These are phyloP conservation scores for Melanostoma mellinum DNA, from an alignment of 2,888 invertebrate genomes.

Conservation along the genomic window DNA sequence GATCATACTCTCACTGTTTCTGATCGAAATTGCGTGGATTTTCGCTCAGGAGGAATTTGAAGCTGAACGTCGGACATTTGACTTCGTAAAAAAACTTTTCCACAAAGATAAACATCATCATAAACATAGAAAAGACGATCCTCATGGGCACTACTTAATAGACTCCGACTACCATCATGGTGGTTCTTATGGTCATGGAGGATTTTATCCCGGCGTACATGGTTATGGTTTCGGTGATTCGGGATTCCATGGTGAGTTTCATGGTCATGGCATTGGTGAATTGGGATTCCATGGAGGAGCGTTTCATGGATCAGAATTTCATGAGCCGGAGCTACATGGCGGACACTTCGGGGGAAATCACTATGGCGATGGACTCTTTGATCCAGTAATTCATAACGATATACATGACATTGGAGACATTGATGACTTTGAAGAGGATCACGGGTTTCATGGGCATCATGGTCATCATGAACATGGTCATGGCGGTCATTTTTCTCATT, in stretches of 20 bases:
- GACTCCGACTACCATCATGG: constrained; percentile 7
- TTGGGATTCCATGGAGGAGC: constrained; percentile 12
- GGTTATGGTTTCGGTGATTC: background rate
- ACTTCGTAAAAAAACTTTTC: constrained; percentile 54
- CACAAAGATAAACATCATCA: constrained; percentile 34
- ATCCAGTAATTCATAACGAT: constrained; percentile 1
- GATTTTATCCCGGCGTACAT: constrained; percentile 19
- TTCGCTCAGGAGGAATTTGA: constrained; percentile 30
- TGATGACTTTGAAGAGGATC: constrained; percentile 34
- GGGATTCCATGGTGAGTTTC: background rate
- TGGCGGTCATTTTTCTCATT: constrained; percentile 22
- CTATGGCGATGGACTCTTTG: background rate
- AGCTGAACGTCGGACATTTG: constrained; percentile 62
- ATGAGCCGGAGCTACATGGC: background rate
- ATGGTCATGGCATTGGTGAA: constrained; percentile 23
- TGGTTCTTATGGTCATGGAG: background rate
- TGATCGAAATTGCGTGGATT: constrained; percentile 27
- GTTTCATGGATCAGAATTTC: background rate
- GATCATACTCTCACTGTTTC: constrained; percentile 39
- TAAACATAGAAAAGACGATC: constrained; percentile 34
- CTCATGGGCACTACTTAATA: constrained; percentile 18
- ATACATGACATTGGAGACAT: constrained; percentile 36
- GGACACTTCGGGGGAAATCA: constrained; percentile 32
- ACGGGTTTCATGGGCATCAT: constrained; percentile 19
- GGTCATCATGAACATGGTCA: constrained; percentile 8